Evolutionary conservation across 2,888 invertebrate genomes (phyloP).

Genomic region (Xiphydria camelus): DNA sequence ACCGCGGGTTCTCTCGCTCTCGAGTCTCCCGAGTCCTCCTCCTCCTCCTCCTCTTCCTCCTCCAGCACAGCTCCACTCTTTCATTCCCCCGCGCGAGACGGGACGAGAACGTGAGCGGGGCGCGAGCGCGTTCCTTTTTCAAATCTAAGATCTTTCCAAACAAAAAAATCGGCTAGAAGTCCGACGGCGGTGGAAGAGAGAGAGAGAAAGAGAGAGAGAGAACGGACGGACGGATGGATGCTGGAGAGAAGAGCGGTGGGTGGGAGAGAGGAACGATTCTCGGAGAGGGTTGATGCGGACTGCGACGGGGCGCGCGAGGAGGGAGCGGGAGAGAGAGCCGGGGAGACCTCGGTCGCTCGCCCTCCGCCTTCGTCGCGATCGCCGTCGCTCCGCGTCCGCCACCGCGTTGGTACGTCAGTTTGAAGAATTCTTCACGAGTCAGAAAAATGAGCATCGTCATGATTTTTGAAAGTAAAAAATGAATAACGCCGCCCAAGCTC

Average conservation of each 20-base stretch:
- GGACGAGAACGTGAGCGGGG: not conserved
- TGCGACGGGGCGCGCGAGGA: constrained; percentile 3
- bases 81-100: constrained; percentile 4
- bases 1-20: too few species aligned
- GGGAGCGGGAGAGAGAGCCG: constrained; percentile 4
- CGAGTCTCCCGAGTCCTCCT: too few species aligned
- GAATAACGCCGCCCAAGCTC: constrained; percentile 37
- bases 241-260: too few species aligned
- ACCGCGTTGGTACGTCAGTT: constrained; percentile 51
- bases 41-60: not conserved
- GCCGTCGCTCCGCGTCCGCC: too few species aligned
- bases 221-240: too few species aligned
- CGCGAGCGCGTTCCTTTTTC: constrained; percentile 12
- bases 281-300: too few species aligned
- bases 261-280: too few species aligned
- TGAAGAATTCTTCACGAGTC: constrained; percentile 58
- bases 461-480: constrained; percentile 59
- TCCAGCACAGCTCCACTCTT: not conserved
- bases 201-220: constrained; percentile 16
- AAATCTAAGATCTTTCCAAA: constrained; percentile 19
- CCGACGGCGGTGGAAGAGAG: constrained; percentile 7
- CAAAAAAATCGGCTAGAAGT: constrained; percentile 6
- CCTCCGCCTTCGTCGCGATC: too few species aligned
- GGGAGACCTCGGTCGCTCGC: constrained; percentile 17
- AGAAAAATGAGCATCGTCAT: constrained; percentile 59